Evolutionary conservation across 2,888 invertebrate genomes (phyloP).

Genomic region (Lithophane socia): DNA sequence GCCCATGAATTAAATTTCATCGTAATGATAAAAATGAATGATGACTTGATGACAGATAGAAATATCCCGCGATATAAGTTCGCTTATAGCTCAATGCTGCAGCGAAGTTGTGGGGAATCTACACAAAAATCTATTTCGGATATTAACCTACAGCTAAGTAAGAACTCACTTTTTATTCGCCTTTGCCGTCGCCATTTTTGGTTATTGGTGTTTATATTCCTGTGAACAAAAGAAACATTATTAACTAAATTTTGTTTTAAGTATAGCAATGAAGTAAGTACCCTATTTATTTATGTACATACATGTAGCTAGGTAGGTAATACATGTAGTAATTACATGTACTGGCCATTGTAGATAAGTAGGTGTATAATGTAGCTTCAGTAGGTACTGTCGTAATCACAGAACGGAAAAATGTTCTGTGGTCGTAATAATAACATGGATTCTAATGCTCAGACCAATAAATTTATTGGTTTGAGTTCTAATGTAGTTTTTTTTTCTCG

Average conservation of each 20-base stretch:
- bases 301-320: not conserved
- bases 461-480: too few relatives aligned
- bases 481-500: not conserved
- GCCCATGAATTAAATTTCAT: too few relatives aligned
- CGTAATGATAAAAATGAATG: not conserved
- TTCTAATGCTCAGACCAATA: too few relatives aligned
- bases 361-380: not conserved
- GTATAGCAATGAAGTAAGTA: not conserved
- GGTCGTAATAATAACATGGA: too few relatives aligned
- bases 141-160: not conserved
- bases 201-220: not conserved
- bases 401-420: not conserved
- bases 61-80: not conserved
- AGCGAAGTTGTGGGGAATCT: not conserved
- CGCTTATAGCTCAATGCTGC: not conserved
- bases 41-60: not conserved
- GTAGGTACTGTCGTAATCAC: not conserved
- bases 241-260: not conserved
- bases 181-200: conserved; percentile 62
- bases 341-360: too few relatives aligned
- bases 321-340: too few relatives aligned
- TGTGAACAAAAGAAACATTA: conserved; percentile 41
- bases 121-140: not conserved
- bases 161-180: conserved; percentile 72
- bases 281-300: too few relatives aligned